Percentiles rank a stretch among this genome's conserved stretches.
These are phyloP conservation scores for Nymphalis c-album DNA, from an alignment of 2,888 invertebrate species.

Conservation along the genomic window DNA sequence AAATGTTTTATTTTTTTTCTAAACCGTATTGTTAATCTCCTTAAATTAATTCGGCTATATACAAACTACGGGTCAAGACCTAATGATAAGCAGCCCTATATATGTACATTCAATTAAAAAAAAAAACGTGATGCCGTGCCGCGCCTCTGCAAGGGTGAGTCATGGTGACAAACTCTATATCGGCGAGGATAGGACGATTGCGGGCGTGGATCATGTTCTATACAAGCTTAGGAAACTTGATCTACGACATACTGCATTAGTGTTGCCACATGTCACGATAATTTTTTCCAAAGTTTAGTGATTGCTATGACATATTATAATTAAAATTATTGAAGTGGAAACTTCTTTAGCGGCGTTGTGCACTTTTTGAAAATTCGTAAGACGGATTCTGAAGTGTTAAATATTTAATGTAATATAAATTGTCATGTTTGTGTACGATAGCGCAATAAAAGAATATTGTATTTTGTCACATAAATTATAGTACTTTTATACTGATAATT, in stretches of 20 bases:
- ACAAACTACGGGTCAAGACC: not conserved
- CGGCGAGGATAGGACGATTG: conserved; percentile 38
- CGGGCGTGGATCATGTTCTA: conserved; percentile 18
- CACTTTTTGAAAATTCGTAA: too few relatives aligned
- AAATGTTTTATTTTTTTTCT: too few relatives aligned
- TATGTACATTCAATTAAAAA: not conserved
- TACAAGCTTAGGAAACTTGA: conserved; percentile 21
- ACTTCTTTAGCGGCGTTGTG: too few relatives aligned
- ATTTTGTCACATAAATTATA: too few relatives aligned
- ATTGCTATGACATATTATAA: too few relatives aligned
- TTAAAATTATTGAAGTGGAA: too few relatives aligned
- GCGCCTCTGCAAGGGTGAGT: conserved; percentile 35
- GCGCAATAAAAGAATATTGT: too few relatives aligned
- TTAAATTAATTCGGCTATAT: not conserved
- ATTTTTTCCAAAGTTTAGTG: not conserved
- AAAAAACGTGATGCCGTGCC: conserved; percentile 19
- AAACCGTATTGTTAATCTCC: too few relatives aligned
- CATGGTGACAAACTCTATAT: conserved; percentile 42
- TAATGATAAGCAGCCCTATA: not conserved
- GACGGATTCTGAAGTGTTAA: too few relatives aligned
- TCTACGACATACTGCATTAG: not conserved
- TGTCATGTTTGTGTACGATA: too few relatives aligned
- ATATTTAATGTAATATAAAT: too few relatives aligned
- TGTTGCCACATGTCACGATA: not conserved
- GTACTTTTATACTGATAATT: too few relatives aligned